phyloP scores from a whole-genome alignment of 2,797 vertebrate species.

The Alca torda region DNA sequence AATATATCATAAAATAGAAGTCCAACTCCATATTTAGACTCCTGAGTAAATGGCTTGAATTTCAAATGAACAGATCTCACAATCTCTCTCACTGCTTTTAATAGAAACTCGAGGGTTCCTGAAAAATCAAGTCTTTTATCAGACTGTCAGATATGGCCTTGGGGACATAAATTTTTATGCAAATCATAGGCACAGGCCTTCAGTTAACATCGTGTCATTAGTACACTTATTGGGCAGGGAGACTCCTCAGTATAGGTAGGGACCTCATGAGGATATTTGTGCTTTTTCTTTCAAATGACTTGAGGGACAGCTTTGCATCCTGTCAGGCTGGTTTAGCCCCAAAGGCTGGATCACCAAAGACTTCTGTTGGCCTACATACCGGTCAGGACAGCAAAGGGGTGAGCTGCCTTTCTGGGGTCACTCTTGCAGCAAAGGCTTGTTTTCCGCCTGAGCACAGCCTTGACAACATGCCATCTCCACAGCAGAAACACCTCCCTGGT shows the following conservation, averaged over 20 bases:
- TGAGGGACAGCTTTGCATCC: not conserved
- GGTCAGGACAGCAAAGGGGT: not conserved
- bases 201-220: not conserved
- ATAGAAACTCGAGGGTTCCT: not conserved
- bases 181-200: not conserved
- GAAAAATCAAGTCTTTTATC: not conserved
- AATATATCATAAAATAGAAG: not conserved
- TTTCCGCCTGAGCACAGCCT: not conserved
- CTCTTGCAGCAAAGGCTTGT: not conserved
- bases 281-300: not conserved
- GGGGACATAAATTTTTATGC: not conserved
- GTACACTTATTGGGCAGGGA: not conserved
- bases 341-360: not conserved
- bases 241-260: not conserved
- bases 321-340: not conserved
- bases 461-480: not conserved
- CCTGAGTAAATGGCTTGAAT: not conserved
- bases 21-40: conserved; percentile 4
- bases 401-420: not conserved
- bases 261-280: not conserved
- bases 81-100: not conserved
- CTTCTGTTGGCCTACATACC: not conserved
- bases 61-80: not conserved
- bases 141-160: not conserved
- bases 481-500: not conserved